A percentile compares a stretch with the other conserved stretches of the same genome.
phyloP scores from a whole-genome alignment of 2,888 invertebrate genomes.

The Sarcophaga rosellei region DNA sequence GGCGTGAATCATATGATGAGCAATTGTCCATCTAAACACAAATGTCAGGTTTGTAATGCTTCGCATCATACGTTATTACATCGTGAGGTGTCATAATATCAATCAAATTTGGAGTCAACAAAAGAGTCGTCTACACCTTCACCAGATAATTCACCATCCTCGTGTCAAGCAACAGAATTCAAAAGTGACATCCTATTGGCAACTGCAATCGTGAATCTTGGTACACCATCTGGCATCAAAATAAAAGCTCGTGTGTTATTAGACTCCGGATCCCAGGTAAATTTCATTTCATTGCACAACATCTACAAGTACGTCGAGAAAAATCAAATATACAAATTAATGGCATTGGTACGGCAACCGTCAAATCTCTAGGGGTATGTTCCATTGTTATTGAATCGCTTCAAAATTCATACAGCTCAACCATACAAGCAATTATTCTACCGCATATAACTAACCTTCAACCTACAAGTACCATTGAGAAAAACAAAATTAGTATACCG shows the following conservation, averaged over 20 bases:
- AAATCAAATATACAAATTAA: slow-evolving; percentile 19
- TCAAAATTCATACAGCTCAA: background rate
- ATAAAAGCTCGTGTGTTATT: slow-evolving; percentile 31
- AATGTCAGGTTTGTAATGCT: background rate
- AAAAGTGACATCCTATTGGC: slow-evolving; percentile 15
- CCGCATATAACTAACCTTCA: background rate
- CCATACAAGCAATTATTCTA: slow-evolving; percentile 4
- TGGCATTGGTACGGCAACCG: slow-evolving; percentile 1
- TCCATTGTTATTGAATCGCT: background rate
- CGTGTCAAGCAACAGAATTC: background rate
- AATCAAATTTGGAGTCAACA: background rate
- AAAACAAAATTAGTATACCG: slow-evolving; percentile 32
- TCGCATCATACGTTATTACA: too few species aligned
- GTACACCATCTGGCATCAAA: background rate
- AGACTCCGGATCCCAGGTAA: slow-evolving; percentile 49
- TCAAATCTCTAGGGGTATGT: background rate
- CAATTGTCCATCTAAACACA: background rate
- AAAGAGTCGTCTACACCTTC: background rate
- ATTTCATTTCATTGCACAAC: slow-evolving; percentile 41
- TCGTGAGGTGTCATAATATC: background rate
- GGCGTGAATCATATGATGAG: background rate
- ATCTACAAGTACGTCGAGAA: background rate
- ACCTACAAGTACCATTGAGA: slow-evolving; percentile 14
- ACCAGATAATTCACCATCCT: background rate
- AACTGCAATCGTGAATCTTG: slow-evolving; percentile 15